Percentiles rank a stretch among this genome's conserved stretches.
Conservation (phyloP, 1,140 invertebrate species). For the Vanessa atalanta region DNA sequence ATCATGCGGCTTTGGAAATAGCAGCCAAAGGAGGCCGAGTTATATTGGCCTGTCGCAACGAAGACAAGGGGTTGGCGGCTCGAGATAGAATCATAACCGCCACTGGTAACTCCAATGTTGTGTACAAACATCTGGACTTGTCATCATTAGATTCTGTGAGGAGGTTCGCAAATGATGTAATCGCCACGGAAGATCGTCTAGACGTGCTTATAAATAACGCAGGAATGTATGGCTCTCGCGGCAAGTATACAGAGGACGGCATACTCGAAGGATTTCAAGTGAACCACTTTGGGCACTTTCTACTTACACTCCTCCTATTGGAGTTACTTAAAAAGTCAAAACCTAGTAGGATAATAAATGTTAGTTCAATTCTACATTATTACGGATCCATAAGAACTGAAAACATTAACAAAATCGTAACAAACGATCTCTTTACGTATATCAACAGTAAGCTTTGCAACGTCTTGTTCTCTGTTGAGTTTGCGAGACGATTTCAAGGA, state of each 20-base stretch:
- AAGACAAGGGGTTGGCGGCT: slow-evolving; percentile 83
- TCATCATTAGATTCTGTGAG: slow-evolving; percentile 86
- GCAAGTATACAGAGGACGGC: slow-evolving; percentile 85
- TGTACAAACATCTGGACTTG: slow-evolving; percentile 85
- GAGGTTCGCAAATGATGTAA: slow-evolving; percentile 86
- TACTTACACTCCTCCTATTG: slow-evolving; percentile 85
- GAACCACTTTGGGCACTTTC: slow-evolving; percentile 93
- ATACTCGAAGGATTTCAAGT: slow-evolving; percentile 91
- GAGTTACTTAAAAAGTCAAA: slow-evolving; percentile 88
- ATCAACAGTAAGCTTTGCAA: slow-evolving; percentile 90
- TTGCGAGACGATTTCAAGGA: slow-evolving; percentile 86
- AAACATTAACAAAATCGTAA: slow-evolving; percentile 85
- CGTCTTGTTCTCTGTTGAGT: slow-evolving; percentile 89
- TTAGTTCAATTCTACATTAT: slow-evolving; percentile 89
- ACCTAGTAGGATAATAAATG: slow-evolving; percentile 90
- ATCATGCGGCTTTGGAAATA: slow-evolving; percentile 88
- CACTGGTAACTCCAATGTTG: slow-evolving; percentile 78
- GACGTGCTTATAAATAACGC: slow-evolving; percentile 90
- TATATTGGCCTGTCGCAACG: slow-evolving; percentile 89
- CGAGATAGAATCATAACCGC: slow-evolving; percentile 82
- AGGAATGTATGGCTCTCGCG: slow-evolving; percentile 65
- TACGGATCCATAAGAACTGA: slow-evolving; percentile 86
- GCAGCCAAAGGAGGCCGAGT: slow-evolving; percentile 88
- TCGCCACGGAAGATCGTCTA: slow-evolving; percentile 85
- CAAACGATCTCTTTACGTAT: slow-evolving; percentile 24